phyloP scores from a whole-genome alignment of 2,113 vertebrate genomes.

The Crotalus helleri region DNA sequence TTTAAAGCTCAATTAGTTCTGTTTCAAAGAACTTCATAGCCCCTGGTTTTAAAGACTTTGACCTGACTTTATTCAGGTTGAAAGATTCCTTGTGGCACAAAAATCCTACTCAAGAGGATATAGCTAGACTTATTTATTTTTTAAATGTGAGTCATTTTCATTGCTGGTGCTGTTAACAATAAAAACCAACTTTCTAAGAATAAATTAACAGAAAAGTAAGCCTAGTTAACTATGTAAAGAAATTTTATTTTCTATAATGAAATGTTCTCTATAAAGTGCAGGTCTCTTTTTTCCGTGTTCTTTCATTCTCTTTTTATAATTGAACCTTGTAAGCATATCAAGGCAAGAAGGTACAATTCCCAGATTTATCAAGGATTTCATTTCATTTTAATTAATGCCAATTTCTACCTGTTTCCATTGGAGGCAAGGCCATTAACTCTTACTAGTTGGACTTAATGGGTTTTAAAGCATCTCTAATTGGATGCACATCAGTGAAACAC shows the following conservation, averaged over 20 bases:
- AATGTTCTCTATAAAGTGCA: background rate
- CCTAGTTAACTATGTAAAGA: background rate
- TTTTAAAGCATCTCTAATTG: background rate
- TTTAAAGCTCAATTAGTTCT: background rate
- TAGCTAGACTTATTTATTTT: background rate
- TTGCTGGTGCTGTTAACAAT: background rate
- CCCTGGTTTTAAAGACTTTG: background rate
- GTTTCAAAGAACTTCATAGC: background rate
- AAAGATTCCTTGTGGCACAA: background rate
- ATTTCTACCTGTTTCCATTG: background rate
- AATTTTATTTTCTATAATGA: background rate
- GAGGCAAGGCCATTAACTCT: background rate
- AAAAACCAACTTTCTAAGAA: background rate
- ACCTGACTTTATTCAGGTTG: background rate
- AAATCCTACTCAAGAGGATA: background rate
- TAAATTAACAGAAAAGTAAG: background rate
- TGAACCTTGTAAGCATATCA: background rate
- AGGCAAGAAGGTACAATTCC: background rate
- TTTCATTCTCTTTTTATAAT: background rate
- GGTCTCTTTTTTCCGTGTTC: background rate
- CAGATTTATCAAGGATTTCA: background rate
- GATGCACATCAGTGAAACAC: background rate
- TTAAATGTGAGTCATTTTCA: background rate
- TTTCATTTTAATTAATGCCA: background rate
- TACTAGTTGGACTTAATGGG: background rate